A percentile compares a stretch with the other conserved stretches of the same genome.
These are phyloP conservation scores for Cephus pulcher DNA, from an alignment of 2,888 invertebrate genomes.

Conservation along the genomic window DNA sequence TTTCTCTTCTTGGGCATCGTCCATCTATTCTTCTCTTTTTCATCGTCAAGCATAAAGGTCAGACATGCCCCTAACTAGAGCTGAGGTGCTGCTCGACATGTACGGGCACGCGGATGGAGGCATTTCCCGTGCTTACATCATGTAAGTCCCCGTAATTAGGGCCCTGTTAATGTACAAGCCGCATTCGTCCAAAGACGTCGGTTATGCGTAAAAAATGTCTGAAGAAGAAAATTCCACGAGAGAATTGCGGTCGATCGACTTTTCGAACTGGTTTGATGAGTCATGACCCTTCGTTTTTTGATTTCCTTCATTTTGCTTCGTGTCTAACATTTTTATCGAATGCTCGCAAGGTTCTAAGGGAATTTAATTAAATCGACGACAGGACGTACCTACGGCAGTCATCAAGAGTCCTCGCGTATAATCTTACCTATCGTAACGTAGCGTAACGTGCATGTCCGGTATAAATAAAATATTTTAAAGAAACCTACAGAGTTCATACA, in stretches of 20 bases:
- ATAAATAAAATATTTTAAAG: not conserved
- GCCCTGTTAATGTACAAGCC: not conserved
- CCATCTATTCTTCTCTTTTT: not conserved
- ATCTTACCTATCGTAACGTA: too few relatives aligned
- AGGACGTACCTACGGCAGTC: not conserved
- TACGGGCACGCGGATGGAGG: conserved; percentile 45
- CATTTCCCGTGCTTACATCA: conserved; percentile 45
- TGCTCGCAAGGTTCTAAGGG: not conserved
- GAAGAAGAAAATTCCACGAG: not conserved
- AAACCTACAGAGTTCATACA: not conserved
- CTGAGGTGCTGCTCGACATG: conserved; percentile 50
- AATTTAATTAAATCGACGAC: not conserved
- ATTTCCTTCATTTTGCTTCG: not conserved
- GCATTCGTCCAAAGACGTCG: not conserved
- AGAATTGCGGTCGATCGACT: not conserved
- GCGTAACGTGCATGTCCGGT: not conserved
- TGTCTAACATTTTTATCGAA: not conserved
- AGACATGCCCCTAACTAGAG: conserved; percentile 44
- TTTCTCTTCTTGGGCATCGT: not conserved
- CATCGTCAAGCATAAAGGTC: conserved; percentile 5
- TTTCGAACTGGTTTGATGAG: not conserved
- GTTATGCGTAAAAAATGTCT: not conserved
- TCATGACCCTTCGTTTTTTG: not conserved
- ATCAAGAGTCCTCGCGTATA: not conserved
- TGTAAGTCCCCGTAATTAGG: conserved; percentile 41